These are phyloP conservation scores for Thelaira solivaga DNA, from an alignment of 2,888 invertebrate genomes.

Conservation along the genomic window DNA sequence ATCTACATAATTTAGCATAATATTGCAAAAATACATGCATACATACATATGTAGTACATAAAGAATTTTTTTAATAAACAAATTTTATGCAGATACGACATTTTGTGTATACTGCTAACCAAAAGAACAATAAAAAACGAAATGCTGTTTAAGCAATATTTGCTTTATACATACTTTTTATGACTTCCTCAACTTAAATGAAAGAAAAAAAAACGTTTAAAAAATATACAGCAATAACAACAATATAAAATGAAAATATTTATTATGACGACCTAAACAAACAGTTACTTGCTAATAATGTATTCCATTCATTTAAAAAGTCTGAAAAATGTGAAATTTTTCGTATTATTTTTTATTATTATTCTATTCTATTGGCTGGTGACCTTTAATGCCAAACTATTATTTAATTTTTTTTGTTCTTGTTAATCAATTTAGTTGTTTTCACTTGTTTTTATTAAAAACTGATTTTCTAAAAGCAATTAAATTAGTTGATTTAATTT, in stretches of 20 bases:
- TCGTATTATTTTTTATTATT: slow-evolving; percentile 24
- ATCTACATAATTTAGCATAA: not conserved
- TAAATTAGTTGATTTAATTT: slow-evolving; percentile 30
- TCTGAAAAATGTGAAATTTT: slow-evolving; percentile 1
- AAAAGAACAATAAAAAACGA: not conserved
- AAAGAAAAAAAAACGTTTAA: slow-evolving; percentile 16
- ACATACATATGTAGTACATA: not conserved
- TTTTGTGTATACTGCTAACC: slow-evolving; percentile 5
- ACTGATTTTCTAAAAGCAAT: slow-evolving; percentile 4
- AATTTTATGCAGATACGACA: not conserved
- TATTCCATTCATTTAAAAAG: slow-evolving; percentile 6
- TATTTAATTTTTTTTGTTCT: slow-evolving; percentile 27
- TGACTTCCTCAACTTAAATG: slow-evolving; percentile 46
- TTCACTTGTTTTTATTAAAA: slow-evolving; percentile 17
- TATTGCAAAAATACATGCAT: not conserved
- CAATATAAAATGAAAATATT: not conserved
- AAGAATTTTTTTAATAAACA: not conserved
- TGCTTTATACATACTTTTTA: slow-evolving; percentile 31
- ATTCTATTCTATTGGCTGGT: slow-evolving; percentile 24
- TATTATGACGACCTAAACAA: slow-evolving; percentile 8
- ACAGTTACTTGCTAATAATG: slow-evolving; percentile 10
- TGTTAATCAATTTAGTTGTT: slow-evolving; percentile 21
- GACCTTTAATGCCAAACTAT: slow-evolving; percentile 56
- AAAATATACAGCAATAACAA: slow-evolving; percentile 8
- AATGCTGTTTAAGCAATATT: not conserved